These are phyloP conservation scores for Papilio xuthus DNA, from an alignment of 1,140 invertebrate genomes.

Conservation along the genomic window DNA sequence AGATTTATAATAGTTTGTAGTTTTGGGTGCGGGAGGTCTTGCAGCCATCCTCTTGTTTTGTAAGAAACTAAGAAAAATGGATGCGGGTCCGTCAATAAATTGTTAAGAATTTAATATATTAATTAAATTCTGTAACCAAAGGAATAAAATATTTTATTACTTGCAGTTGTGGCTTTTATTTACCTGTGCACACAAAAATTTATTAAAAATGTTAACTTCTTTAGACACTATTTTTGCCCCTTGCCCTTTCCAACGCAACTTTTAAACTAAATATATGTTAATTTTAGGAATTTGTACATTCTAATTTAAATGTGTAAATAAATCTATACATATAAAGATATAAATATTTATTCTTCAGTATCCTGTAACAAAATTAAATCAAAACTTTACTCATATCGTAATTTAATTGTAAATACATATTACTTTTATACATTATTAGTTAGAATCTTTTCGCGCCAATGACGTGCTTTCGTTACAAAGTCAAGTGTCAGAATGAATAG, in stretches of 20 bases:
- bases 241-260: not conserved
- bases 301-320: not conserved
- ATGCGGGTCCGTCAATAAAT: constrained; percentile 9
- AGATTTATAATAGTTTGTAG: constrained; percentile 3
- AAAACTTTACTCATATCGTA: constrained; percentile 9
- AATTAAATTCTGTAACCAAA: constrained; percentile 73
- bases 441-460: too few species aligned
- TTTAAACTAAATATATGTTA: not conserved
- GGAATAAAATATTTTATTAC: constrained; percentile 56
- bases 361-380: constrained; percentile 26
- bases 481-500: too few species aligned
- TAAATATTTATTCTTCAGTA: constrained; percentile 32
- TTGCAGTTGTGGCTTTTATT: constrained; percentile 43
- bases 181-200: not conserved
- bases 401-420: not conserved
- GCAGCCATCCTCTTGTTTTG: constrained; percentile 32
- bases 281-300: not conserved
- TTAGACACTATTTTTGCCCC: too few species aligned
- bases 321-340: constrained; percentile 5
- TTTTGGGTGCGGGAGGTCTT: constrained; percentile 14
- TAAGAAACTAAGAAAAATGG: constrained; percentile 14
- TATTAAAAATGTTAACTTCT: too few species aligned
- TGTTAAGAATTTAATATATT: constrained; percentile 66
- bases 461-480: too few species aligned
- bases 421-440: too few species aligned